phyloP scores from a whole-genome alignment of 2,797 vertebrate genomes.

The Epinephelus awoara region DNA sequence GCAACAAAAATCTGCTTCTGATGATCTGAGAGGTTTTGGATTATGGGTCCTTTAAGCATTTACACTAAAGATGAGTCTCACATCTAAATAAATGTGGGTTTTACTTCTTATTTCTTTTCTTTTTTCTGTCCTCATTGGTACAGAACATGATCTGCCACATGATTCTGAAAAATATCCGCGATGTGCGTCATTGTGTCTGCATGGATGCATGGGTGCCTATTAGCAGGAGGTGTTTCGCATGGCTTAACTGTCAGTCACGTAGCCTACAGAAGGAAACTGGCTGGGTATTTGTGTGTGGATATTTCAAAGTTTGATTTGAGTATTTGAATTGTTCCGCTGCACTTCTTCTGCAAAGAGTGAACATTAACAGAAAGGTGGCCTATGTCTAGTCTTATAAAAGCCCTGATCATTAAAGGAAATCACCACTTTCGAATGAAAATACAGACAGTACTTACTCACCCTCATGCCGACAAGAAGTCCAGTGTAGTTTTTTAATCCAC shows the following conservation, averaged over 20 bases:
- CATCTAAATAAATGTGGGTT: too few species aligned
- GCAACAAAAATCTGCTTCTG: not conserved
- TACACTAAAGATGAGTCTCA: not conserved
- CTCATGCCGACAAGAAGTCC: too few species aligned
- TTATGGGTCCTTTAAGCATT: not conserved
- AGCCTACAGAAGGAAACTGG: not conserved
- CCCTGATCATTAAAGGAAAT: too few species aligned
- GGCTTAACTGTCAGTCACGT: not conserved
- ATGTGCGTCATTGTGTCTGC: not conserved
- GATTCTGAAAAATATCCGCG: not conserved
- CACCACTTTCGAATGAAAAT: too few species aligned
- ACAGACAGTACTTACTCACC: too few species aligned
- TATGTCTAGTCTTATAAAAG: not conserved
- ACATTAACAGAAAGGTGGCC: too few species aligned
- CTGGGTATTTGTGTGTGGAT: not conserved
- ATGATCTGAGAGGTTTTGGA: not conserved
- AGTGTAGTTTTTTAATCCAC: too few species aligned
- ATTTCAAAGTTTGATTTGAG: not conserved
- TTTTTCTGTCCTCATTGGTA: not conserved
- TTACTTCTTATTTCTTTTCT: not conserved
- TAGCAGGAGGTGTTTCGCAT: not conserved
- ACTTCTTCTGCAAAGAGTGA: not conserved
- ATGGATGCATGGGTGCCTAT: not conserved
- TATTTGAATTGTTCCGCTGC: not conserved
- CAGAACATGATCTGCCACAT: not conserved